Evolutionary conservation across 64 coral and sea anemone species (phyloP).

Genomic region (Montipora cactus): DNA sequence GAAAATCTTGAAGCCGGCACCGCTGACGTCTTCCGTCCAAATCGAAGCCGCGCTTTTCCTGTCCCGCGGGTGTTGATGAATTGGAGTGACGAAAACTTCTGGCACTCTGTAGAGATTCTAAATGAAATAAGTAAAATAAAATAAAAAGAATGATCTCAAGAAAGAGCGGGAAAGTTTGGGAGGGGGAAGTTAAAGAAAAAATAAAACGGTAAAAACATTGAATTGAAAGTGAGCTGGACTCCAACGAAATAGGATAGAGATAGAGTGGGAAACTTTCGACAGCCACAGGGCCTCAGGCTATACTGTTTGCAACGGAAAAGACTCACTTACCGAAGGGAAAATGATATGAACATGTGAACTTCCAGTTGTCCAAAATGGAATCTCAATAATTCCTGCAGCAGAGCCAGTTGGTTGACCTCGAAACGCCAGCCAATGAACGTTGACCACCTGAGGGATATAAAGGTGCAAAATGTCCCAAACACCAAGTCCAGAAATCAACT

Average conservation of each 20-base stretch:
- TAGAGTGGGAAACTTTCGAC: neutral
- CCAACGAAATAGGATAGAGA: neutral
- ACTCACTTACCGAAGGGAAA: neutral
- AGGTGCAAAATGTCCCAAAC: no score
- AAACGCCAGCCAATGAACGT: slow-evolving; percentile 20
- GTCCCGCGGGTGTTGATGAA: neutral
- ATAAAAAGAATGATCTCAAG: neutral
- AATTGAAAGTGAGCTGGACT: no score
- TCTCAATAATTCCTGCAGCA: slow-evolving; percentile 2
- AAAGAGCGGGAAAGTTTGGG: neutral
- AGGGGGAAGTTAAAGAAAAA: neutral
- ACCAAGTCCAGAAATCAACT: no score
- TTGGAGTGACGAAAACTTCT: slow-evolving; percentile 6
- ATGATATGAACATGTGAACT: neutral
- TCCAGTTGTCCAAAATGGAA: slow-evolving; percentile 36
- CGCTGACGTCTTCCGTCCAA: slow-evolving; percentile 16
- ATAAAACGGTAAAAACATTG: no score
- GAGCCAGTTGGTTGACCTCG: neutral
- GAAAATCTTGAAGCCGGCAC: neutral
- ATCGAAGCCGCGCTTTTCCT: slow-evolving; percentile 7
- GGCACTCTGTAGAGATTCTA: neutral
- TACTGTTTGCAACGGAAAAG: neutral
- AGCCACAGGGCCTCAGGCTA: neutral
- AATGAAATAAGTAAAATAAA: neutral
- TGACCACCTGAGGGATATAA: neutral